These are phyloP conservation scores for Forpus xanthops DNA, from an alignment of 2,797 vertebrate genomes.

Conservation along the genomic window DNA sequence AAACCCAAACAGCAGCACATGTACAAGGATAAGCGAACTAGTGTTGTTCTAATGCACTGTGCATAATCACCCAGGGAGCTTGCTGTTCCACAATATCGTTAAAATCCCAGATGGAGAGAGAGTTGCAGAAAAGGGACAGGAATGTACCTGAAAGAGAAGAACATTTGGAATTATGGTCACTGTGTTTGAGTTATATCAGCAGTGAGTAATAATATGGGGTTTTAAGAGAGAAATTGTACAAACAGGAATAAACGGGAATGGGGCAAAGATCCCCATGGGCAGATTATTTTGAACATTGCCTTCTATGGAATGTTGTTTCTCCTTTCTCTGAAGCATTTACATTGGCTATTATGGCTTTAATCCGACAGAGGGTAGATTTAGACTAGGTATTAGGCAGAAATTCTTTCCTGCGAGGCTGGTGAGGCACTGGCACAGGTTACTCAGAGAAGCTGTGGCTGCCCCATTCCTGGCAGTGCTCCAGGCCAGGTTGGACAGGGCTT, in stretches of 20 bases:
- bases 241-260: neutral
- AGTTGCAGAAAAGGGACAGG: neutral
- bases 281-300: constrained; percentile 2
- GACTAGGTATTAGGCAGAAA: neutral
- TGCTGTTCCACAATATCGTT: neutral
- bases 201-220: neutral
- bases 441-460: neutral
- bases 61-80: neutral
- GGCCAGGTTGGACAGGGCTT: neutral
- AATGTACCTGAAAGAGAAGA: constrained; percentile 31
- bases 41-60: neutral
- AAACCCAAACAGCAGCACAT: neutral
- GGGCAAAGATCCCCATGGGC: neutral
- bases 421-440: neutral
- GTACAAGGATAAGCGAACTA: neutral
- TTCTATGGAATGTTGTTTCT: neutral
- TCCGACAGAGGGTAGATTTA: neutral
- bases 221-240: constrained; percentile 8
- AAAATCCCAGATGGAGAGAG: neutral
- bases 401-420: neutral
- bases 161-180: neutral
- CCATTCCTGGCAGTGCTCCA: neutral
- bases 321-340: neutral
- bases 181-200: neutral
- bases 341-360: neutral